Conservation (phyloP, 2,888 invertebrate species). For the Lasioglossum marginatum region DNA sequence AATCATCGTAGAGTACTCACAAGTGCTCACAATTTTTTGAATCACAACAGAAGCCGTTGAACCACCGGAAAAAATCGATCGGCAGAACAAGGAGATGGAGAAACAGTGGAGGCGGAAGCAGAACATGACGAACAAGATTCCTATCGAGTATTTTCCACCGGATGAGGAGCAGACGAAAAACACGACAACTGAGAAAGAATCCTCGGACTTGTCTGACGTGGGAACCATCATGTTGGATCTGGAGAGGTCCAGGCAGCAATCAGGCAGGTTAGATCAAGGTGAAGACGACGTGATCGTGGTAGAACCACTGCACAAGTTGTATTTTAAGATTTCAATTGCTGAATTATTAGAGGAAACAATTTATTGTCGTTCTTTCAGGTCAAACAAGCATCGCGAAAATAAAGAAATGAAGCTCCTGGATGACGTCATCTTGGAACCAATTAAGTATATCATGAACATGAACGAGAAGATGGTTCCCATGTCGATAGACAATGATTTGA, state of each 20-base stretch:
- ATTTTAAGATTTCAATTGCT: background rate
- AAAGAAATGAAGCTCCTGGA: constrained; percentile 2
- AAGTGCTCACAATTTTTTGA: background rate
- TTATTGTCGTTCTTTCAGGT: constrained; percentile 38
- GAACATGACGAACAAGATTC: constrained; percentile 61
- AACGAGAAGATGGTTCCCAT: constrained; percentile 32
- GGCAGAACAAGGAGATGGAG: constrained; percentile 14
- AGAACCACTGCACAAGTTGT: background rate
- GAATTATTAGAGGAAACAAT: background rate
- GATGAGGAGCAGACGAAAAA: constrained; percentile 44
- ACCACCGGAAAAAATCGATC: background rate
- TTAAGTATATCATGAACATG: constrained; percentile 41
- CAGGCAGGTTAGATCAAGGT: constrained; percentile 44
- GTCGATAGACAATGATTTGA: constrained; percentile 45
- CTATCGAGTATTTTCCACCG: constrained; percentile 70
- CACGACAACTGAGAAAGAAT: background rate
- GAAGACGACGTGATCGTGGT: constrained; percentile 45
- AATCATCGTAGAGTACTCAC: background rate
- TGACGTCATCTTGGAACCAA: constrained; percentile 14
- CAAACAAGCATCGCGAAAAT: background rate
- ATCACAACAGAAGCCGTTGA: background rate
- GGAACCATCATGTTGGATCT: constrained; percentile 4
- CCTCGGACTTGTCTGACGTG: background rate
- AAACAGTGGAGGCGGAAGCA: constrained; percentile 54
- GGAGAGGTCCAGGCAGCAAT: constrained; percentile 26